These are phyloP conservation scores for Palaemon carinicauda DNA, from an alignment of 1,140 invertebrate species.

Conservation along the genomic window DNA sequence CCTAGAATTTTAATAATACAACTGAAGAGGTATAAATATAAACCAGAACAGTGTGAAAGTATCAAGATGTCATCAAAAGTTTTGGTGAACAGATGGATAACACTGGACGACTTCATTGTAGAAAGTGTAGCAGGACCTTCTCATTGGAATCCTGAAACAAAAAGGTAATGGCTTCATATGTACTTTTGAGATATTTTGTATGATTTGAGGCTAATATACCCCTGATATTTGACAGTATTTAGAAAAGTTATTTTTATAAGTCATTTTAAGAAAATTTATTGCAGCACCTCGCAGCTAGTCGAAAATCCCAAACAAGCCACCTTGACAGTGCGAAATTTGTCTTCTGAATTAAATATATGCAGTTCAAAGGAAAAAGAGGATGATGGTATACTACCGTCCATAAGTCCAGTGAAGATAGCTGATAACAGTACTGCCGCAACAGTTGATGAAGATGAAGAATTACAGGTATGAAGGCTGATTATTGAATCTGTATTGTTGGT, in stretches of 20 bases:
- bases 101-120: slow-evolving; percentile 27
- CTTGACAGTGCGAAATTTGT: slow-evolving; percentile 38
- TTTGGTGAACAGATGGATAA: slow-evolving; percentile 27
- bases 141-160: slow-evolving; percentile 18
- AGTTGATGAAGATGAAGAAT: slow-evolving; percentile 47
- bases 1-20: slow-evolving; percentile 55
- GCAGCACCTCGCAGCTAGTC: neutral
- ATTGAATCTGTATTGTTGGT: too few species aligned
- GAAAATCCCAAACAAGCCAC: slow-evolving; percentile 33
- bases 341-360: slow-evolving; percentile 33
- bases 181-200: neutral
- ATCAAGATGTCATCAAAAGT: slow-evolving; percentile 54
- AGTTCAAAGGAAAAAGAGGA: slow-evolving; percentile 27
- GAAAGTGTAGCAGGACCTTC: slow-evolving; percentile 10
- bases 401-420: slow-evolving; percentile 24
- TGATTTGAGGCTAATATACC: neutral
- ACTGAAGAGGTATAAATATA: slow-evolving; percentile 56
- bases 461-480: slow-evolving; percentile 35
- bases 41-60: slow-evolving; percentile 46
- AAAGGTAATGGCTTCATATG: neutral
- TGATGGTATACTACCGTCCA: neutral
- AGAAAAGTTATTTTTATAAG: too few species aligned
- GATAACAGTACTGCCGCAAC: neutral
- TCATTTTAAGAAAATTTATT: neutral
- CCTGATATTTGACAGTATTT: neutral